Evolutionary conservation across 2,797 vertebrate genomes (phyloP), one percentile per base, ranked within the genome.

Genomic region (Pseudotriccus pelzelni): DNA sequence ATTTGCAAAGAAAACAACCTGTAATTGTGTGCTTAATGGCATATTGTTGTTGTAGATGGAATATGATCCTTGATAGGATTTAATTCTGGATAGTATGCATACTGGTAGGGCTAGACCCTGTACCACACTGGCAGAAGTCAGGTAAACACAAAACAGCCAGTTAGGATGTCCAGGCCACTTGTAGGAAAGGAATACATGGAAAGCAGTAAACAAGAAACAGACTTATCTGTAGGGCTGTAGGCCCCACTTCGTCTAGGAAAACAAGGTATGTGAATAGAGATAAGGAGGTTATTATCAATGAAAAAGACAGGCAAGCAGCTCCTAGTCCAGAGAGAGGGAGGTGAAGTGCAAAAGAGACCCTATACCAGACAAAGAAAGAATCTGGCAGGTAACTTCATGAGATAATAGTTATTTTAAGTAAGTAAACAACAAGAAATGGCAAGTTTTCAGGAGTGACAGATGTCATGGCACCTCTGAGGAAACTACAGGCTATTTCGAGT

Each of bases 1-100:
- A 94, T 94, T 95, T 75, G 34, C n/a, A 53, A 77, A 68, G 49
- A 92, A 92, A 85, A 72, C 41, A 83, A 80, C 37, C 20, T 85
- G 41, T 34, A 85, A 53, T 41, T 67, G 52, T 67, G 37, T 46
- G 22, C 56, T 64, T 89, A 91, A 85, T 58, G 41, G 47, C 41
- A 18, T 39, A 41, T 20, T 76, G 64, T 62, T 56, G 28, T 24
- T 90, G 44, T 67, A 58, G 49, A 53, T 46, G 73, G 88, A 92
- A 78, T 69, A 89, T 43, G 50, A 55, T 28, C 58, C 74, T 92
- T 90, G 39, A 20, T 4, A 78, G 55, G 37, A 73, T 72, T 84
- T 67, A 59, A 10, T 67, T 63, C 77, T 67, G 0, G 0, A 37
- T 46, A 67, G 18, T 6, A 43, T 25, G 6, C 28, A 14, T 68